Evolutionary conservation across 2,888 invertebrate species (phyloP).

Genomic region (Boloria euphrosyne): DNA sequence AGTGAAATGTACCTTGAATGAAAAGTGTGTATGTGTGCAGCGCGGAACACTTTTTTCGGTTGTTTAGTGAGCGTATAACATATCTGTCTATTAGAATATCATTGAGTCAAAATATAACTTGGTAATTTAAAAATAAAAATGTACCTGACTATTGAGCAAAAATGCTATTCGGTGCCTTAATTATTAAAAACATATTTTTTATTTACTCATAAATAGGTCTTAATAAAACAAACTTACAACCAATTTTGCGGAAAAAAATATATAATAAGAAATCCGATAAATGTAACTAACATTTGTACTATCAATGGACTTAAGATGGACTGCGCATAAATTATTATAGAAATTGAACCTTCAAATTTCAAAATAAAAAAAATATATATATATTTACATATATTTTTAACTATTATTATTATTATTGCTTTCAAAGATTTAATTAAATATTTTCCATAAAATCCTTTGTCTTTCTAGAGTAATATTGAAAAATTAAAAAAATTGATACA

Average conservation of each 20-base stretch:
- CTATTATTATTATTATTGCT: neutral
- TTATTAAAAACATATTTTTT: slow-evolving; percentile 5
- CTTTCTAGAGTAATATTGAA: no score
- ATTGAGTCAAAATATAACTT: no score
- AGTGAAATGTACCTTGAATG: no score
- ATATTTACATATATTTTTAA: neutral
- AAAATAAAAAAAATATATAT: neutral
- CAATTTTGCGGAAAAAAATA: neutral
- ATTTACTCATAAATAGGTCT: neutral
- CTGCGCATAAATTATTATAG: slow-evolving; percentile 2
- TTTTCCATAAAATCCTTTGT: no score
- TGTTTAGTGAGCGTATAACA: no score
- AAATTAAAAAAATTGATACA: no score
- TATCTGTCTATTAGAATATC: no score
- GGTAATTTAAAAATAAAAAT: neutral
- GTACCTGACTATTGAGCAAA: neutral
- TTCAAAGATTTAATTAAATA: no score
- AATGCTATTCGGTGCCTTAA: slow-evolving; percentile 15
- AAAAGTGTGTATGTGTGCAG: no score
- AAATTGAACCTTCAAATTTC: no score
- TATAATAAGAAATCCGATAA: no score
- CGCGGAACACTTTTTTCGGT: no score
- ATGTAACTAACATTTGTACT: slow-evolving; percentile 23
- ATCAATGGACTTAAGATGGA: neutral
- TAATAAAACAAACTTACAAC: neutral